Base-by-base conservation (phyloP, 2,888 invertebrate genomes). In the Stenodera caucasica region DNA sequence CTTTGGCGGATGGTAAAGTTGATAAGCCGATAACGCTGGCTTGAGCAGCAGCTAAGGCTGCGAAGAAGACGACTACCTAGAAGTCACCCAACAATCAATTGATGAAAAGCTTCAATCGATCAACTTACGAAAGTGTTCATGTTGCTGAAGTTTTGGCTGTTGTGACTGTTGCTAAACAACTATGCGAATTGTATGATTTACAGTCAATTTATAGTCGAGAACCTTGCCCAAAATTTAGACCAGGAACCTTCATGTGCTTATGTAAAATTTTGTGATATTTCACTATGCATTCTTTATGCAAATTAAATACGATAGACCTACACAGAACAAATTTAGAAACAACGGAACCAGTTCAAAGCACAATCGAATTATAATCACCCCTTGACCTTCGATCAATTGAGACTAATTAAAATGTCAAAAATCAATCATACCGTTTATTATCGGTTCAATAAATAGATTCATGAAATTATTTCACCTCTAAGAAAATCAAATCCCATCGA, bases 51-150 rank as follows among this genome's bases (percentile, higher is more conserved):
- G 61, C 64, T 55, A 64, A 61, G 45, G 54, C 61, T 53, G 58
- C 58, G 29, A 57, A 15, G 52, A 61, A 30, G 29, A 61, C 49
- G 32, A 61, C 55, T 23, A 57, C 55, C 63, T 63, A 55, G 14
- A 21, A 21, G 12, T n/a, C 4, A 23, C 1, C 6, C 21, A 23
- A 14, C n/a, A 55, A 49, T 49, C 4, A 30, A 26, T 23, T n/a
- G 9, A 30, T 12, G 12, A 26, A 11, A 2, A 18, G 2, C n/a
- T 40, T 40, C 40, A 7, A 21, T 12, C 3, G 15, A n/a, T 40
- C 7, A 57, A 61, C 64, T 64, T 49, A 64, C 64, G 23, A 61
- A 61, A 33, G 64, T 29, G 51, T 64, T 58, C 64, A 64, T 64
- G 58, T 30, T 64, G 56, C 29, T 56, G 15, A 1, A 18, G 18